Evolutionary conservation across 2,888 invertebrate genomes (phyloP).

Genomic region (Aphodius granarius): DNA sequence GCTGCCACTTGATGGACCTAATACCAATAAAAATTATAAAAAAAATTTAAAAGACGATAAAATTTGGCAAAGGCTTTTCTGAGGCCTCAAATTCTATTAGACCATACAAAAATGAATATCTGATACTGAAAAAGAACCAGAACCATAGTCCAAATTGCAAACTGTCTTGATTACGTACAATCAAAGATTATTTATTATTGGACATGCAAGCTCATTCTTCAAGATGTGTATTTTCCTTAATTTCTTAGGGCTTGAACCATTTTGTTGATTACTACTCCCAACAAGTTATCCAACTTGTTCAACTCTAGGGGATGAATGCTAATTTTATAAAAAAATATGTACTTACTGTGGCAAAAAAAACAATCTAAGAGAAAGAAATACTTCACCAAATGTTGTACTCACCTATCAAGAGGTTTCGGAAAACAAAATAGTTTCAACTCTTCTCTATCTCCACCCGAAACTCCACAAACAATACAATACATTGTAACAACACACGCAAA

Average conservation of each 20-base stretch:
- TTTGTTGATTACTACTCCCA: too few species aligned
- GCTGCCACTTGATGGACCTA: not conserved
- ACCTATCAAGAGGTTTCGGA: not conserved
- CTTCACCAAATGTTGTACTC: not conserved
- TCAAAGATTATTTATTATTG: too few species aligned
- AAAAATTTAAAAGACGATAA: not conserved
- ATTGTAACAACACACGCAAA: not conserved
- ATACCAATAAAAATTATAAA: not conserved
- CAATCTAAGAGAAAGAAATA: not conserved
- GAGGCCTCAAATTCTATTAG: not conserved
- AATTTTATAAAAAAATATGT: too few species aligned
- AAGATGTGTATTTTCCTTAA: too few species aligned
- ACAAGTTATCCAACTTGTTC: too few species aligned
- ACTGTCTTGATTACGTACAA: too few species aligned
- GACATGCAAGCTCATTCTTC: too few species aligned
- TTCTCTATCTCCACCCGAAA: not conserved
- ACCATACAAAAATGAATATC: not conserved
- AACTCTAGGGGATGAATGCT: too few species aligned
- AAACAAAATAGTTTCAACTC: not conserved
- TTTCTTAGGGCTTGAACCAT: too few species aligned
- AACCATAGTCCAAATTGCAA: too few species aligned
- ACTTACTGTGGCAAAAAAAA: too few species aligned
- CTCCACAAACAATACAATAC: not conserved
- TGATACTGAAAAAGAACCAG: too few species aligned
- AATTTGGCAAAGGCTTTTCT: not conserved